Conservation (phyloP, 2,888 invertebrate genomes). For the Dendrolimus houi region DNA sequence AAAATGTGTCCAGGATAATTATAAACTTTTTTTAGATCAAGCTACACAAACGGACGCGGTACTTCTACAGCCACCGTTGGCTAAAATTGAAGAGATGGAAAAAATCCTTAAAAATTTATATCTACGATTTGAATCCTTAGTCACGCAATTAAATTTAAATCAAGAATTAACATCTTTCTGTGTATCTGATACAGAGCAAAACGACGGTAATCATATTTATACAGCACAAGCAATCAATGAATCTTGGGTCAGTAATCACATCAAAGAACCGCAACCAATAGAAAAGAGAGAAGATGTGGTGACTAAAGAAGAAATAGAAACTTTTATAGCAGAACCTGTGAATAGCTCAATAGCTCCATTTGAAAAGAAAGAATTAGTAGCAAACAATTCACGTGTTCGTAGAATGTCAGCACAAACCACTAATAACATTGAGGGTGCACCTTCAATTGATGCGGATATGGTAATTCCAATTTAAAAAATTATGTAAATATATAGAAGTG, state of each 20-base stretch:
- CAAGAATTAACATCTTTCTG: conserved; percentile 8
- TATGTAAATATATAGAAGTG: background rate
- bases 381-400: conserved; percentile 24
- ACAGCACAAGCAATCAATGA: conserved; percentile 12
- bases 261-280: conserved; percentile 6
- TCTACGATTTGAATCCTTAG: conserved; percentile 23
- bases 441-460: conserved; percentile 23
- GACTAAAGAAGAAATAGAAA: conserved; percentile 6
- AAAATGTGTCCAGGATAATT: conserved; percentile 10
- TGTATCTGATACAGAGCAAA: conserved; percentile 19
- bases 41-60: conserved; percentile 36
- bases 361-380: background rate
- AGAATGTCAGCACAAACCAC: conserved; percentile 49
- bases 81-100: conserved; percentile 34
- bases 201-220: conserved; percentile 12
- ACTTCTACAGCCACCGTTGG: conserved; percentile 12
- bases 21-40: conserved; percentile 30
- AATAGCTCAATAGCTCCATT: conserved; percentile 1
- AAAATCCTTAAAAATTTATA: conserved; percentile 26
- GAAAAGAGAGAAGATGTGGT: conserved; percentile 7
- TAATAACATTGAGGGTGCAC: conserved; percentile 23
- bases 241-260: conserved; percentile 11
- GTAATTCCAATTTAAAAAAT: conserved; percentile 15
- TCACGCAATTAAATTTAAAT: conserved; percentile 17
- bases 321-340: conserved; percentile 3